Evolutionary conservation across 2,113 vertebrate species (phyloP).

Genomic region (Lepisosteus osseus): DNA sequence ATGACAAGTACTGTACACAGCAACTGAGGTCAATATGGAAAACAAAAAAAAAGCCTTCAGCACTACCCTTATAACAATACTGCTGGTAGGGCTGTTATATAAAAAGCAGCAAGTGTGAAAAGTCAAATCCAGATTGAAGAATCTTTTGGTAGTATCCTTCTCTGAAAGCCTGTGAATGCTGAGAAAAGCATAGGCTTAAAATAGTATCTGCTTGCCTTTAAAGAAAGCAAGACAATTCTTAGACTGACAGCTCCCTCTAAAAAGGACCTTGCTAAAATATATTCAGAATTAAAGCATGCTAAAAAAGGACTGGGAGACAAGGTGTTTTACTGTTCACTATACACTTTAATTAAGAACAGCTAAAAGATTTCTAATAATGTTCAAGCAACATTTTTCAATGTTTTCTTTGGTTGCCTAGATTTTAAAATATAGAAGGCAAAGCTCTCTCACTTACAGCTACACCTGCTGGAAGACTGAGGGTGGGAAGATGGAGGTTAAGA

Average conservation of each 20-base stretch:
- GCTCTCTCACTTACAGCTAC: neutral
- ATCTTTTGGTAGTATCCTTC: conserved; percentile 5
- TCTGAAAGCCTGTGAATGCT: neutral
- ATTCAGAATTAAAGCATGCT: neutral
- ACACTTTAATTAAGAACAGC: conserved; percentile 12
- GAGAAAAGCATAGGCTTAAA: conserved; percentile 1
- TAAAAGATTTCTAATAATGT: conserved; percentile 1
- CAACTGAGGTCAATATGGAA: neutral
- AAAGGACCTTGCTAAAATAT: neutral
- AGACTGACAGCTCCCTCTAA: neutral
- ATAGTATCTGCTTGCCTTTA: neutral
- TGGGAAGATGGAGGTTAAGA: too few relatives aligned
- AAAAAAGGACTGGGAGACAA: neutral
- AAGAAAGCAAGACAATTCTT: neutral
- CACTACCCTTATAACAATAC: neutral
- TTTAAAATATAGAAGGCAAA: neutral
- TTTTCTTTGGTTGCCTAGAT: neutral
- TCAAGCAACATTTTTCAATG: neutral
- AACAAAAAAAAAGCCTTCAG: neutral
- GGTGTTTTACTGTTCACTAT: neutral
- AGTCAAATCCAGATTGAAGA: neutral
- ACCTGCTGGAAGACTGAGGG: neutral
- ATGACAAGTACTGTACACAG: neutral
- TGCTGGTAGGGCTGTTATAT: neutral
- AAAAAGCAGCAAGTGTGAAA: neutral